Conservation (phyloP, 37 sponge, comb jelly and placozoan genomes). For the Halisarca cf. caerulea region DNA sequence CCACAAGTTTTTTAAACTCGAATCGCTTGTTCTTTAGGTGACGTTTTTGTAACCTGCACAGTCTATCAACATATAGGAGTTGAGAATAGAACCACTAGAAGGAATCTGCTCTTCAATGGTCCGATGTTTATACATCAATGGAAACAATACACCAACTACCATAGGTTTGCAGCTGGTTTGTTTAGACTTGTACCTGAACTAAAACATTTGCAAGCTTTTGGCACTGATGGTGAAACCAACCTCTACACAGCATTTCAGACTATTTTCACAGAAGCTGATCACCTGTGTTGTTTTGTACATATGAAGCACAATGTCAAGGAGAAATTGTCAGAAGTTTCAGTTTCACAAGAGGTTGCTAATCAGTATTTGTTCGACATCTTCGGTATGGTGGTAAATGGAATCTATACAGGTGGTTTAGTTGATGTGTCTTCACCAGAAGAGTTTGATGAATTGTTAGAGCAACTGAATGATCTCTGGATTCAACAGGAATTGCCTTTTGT, state of each 20-base stretch:
- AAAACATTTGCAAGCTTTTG: not conserved
- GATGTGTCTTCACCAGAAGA: too few species aligned
- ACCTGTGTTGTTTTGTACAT: not conserved
- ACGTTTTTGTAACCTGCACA: not conserved
- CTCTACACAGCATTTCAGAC: conserved; percentile 1
- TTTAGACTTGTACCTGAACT: not conserved
- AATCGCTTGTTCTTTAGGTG: not conserved
- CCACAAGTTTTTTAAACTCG: too few species aligned
- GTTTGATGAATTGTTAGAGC: too few species aligned
- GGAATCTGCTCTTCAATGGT: not conserved
- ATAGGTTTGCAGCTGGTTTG: not conserved
- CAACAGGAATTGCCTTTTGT: too few species aligned
- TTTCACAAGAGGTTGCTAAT: too few species aligned
- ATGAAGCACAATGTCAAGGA: conserved; percentile 5
- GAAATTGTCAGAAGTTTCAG: too few species aligned
- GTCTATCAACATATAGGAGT: not conserved
- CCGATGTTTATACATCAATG: conserved; percentile 15
- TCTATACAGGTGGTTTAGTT: too few species aligned
- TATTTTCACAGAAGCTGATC: not conserved
- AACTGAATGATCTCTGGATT: too few species aligned
- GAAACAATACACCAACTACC: not conserved
- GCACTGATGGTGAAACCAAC: not conserved
- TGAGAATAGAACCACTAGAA: not conserved
- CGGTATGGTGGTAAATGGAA: too few species aligned
- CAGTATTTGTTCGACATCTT: too few species aligned